phyloP scores from a whole-genome alignment of 2,797 vertebrate species.

The Balearica regulorum region DNA sequence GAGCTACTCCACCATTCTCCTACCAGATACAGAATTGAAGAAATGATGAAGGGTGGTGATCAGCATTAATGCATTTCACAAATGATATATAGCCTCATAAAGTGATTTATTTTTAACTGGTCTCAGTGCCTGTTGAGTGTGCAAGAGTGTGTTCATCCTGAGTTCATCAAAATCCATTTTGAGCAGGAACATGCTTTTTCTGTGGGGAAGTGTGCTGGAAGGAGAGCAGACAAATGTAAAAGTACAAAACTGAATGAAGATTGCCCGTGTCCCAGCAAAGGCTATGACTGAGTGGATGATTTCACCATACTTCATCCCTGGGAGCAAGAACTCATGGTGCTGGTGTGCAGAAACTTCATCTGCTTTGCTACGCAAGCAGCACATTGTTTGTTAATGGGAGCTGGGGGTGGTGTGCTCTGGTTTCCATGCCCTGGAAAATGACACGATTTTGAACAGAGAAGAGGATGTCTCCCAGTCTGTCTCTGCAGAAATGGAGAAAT shows the following conservation, averaged over 20 bases:
- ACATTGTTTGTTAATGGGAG: fast-evolving
- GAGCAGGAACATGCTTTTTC: neutral
- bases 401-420: neutral
- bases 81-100: neutral
- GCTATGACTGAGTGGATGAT: neutral
- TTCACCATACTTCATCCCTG: neutral
- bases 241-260: neutral
- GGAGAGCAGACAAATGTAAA: neutral
- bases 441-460: neutral
- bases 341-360: neutral
- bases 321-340: neutral
- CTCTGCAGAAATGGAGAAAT: neutral
- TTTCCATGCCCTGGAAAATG: neutral
- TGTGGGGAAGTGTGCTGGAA: neutral
- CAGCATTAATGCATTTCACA: neutral
- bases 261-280: neutral
- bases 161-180: neutral
- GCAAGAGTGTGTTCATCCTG: neutral
- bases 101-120: neutral
- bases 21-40: neutral
- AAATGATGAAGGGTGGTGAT: neutral
- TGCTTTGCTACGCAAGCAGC: neutral
- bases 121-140: neutral
- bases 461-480: neutral
- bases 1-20: neutral